Evolutionary conservation across 2,797 vertebrate species (phyloP).

Genomic region (Euthynnus affinis): DNA sequence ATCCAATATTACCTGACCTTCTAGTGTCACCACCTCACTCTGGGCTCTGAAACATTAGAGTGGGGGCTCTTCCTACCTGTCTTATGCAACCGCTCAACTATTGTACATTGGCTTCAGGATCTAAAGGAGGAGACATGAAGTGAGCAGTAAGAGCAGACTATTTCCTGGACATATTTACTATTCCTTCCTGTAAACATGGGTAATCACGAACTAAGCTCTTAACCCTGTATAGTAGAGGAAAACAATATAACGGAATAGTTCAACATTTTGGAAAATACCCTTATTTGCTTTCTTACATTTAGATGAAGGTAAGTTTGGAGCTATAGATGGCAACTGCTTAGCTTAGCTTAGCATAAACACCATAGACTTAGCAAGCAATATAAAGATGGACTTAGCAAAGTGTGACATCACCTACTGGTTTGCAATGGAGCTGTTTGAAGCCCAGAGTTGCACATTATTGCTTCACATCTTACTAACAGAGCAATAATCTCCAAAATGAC

Average conservation of each 20-base stretch:
- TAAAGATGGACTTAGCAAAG: too few species aligned
- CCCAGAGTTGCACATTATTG: too few species aligned
- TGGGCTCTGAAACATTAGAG: slow-evolving; percentile 54
- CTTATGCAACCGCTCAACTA: slow-evolving; percentile 46
- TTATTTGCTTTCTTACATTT: background rate
- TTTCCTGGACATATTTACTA: background rate
- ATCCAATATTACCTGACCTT: slow-evolving; percentile 66
- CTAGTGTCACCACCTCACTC: slow-evolving; percentile 47
- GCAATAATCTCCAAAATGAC: too few species aligned
- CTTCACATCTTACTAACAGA: too few species aligned
- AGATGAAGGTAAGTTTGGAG: background rate
- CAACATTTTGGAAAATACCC: too few species aligned
- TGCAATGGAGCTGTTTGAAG: too few species aligned
- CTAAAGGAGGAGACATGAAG: background rate
- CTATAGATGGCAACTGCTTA: background rate
- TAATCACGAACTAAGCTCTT: background rate
- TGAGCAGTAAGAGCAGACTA: background rate
- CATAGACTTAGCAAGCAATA: too few species aligned
- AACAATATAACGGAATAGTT: slow-evolving; percentile 1
- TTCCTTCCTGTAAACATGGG: background rate
- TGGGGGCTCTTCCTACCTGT: slow-evolving; percentile 25
- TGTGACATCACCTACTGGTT: too few species aligned
- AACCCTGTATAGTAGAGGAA: background rate
- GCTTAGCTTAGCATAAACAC: background rate
- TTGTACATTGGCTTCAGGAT: slow-evolving; percentile 6